phyloP scores from a whole-genome alignment of 2,888 invertebrate species.

The Hetaerina titia region DNA sequence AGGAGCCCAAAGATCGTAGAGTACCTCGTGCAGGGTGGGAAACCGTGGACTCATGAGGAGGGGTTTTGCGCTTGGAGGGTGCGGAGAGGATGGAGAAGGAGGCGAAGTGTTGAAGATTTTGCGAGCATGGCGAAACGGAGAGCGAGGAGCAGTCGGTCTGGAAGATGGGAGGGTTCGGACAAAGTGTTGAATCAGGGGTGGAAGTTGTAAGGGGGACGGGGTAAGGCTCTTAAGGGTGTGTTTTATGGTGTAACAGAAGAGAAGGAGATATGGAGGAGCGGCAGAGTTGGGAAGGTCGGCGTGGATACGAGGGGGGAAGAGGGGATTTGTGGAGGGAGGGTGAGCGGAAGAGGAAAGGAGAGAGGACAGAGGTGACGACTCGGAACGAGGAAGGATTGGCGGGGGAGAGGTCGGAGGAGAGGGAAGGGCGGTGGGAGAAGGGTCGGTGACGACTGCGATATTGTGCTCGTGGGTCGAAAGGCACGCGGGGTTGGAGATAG shows the following conservation, averaged over 20 bases:
- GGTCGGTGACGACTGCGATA: slow-evolving; percentile 41
- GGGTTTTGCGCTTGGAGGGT: no score
- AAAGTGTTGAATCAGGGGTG: neutral
- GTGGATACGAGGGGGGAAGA: neutral
- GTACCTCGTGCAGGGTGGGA: neutral
- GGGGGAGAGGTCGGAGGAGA: neutral
- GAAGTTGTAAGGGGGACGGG: neutral
- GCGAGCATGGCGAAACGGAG: neutral
- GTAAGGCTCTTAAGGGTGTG: neutral
- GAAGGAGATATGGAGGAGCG: neutral
- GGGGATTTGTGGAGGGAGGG: neutral
- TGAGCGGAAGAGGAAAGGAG: neutral
- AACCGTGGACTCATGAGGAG: no score
- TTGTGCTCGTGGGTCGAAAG: slow-evolving; percentile 28
- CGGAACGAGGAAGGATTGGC: neutral
- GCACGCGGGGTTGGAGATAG: slow-evolving; percentile 13
- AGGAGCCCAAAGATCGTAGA: neutral
- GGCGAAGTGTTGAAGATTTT: neutral
- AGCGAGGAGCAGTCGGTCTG: neutral
- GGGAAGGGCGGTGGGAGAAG: neutral
- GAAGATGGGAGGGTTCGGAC: no score
- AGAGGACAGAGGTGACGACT: neutral
- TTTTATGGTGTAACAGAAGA: neutral
- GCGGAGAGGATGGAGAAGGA: neutral
- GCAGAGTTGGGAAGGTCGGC: neutral